Evolutionary conservation across 1,140 invertebrate genomes (phyloP), one percentile per base, ranked within the genome.

Genomic region (Lamellibrachia luymesi): DNA sequence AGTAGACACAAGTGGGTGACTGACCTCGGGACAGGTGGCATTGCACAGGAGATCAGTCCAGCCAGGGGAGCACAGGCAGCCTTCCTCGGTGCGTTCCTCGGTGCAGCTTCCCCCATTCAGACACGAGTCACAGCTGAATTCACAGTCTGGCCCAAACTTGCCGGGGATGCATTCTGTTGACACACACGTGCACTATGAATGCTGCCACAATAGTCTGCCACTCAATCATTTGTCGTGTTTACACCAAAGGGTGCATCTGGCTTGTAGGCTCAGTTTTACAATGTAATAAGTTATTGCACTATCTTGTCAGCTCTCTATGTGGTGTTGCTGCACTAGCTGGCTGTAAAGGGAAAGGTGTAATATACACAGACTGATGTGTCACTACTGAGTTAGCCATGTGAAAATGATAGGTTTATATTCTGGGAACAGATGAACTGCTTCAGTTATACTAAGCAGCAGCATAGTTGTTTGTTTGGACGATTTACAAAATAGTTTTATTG

Each of bases 41-140:
- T 96, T 96, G 93, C 96, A 96, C 8, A 95, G 93, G 1, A 94
- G 27, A 6, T 96, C 96, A 8, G 94, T 93, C 95, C 95, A 96
- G 10, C 96, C 96, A 17, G 95, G 92, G 38, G 92, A 92, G 94
- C 96, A 96, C 8, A 94, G 91, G 92, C 96, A 96, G 2, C 94
- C 95, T 93, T 95, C 94, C 92, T 94, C 91, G 49, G 94, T 93
- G n/a, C 94, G 92, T 4, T 80, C 64, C 64, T 80, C 64, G 92
- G 95, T 96, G 93, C 96, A 96, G 92, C 93, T 94, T 38, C 95
- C 96, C 49, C 95, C 95, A 93, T 96, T 96, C 25, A 94, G 91
- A 94, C 96, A 96, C 38, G 50, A 93, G 50, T 92, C 93, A 94
- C 96, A 96, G 10, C 94, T 95, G 90, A 94, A 95, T 50, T 94